Evolutionary conservation across 2,888 invertebrate species (phyloP), one percentile per base, ranked within the genome.

Genomic region (Apamea crenata): DNA sequence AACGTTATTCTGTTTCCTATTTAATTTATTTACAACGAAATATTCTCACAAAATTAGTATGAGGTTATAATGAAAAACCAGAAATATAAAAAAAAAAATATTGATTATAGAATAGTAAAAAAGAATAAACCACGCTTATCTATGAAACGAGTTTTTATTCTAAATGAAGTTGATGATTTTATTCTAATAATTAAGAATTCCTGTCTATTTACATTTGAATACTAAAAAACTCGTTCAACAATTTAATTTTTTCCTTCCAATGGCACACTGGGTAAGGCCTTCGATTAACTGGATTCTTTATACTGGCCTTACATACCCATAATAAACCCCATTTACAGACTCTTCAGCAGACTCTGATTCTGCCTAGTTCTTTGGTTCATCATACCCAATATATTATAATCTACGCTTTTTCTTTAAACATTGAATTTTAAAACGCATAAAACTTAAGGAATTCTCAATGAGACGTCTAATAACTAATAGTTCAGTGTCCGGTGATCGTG

Each of bases 401-500:
- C 5, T 36, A 40, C 18, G 32, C 25, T 56, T 73, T 29, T 63
- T 32, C 7, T 14, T 4, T 18, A 47, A 25, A 53, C 50, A 65
- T 56, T 29, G 10, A 14, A 61, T 76, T 63, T 12, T 29, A 72
- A 73, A 56, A n/a, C 36, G 25, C 63, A 18, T 74, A 71, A 74
- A 61, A 50, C 36, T 50, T 71, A 36, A 70, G n/a, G 53, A 83
- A 78, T 73, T 69, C n/a, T 76, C 61, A 78, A 78, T 77, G 61
- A 36, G 36, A 61, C 25, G 36, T 40, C 25, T 47, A 47, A 29
- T 21, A 36, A 10, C 25, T 80, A 36, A 77, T 84, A 86, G 81
- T 82, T 89, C 87, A 87, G n/a, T 83, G 84, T 25, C 82, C 61
- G 44, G 6, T 32, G 56, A 65, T 70, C 70, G 59, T 71, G 78